phyloP scores from a whole-genome alignment of 2,797 vertebrate species.

The Platalea minor region DNA sequence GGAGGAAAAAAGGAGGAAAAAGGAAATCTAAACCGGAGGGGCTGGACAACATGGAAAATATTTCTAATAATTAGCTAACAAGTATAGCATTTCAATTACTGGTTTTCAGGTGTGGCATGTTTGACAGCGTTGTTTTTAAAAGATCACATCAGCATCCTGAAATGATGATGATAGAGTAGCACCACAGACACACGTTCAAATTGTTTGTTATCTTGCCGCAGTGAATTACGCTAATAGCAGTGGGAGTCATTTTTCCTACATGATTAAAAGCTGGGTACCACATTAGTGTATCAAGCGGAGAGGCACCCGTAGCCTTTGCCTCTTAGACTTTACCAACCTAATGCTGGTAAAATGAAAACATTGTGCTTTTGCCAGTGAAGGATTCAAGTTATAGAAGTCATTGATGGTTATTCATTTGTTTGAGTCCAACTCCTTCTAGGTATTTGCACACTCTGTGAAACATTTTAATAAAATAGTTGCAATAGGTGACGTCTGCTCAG shows the following conservation, averaged over 20 bases:
- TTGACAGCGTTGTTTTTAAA: background rate
- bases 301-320: background rate
- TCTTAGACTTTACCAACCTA: background rate
- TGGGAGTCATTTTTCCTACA: background rate
- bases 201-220: fast-evolving
- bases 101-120: background rate
- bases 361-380: background rate
- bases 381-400: background rate
- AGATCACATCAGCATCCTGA: background rate
- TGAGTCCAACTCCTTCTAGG: background rate
- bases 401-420: background rate
- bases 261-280: background rate
- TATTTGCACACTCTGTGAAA: background rate
- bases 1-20: background rate
- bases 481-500: background rate
- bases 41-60: constrained; percentile 17
- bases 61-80: background rate
- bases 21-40: constrained; percentile 18
- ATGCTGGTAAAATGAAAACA: background rate
- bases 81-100: background rate
- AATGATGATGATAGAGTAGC: background rate
- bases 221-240: background rate
- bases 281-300: too few relatives aligned
- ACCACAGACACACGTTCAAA: fast-evolving
- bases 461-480: background rate